Evolutionary conservation across 1,140 invertebrate species (phyloP).

Genomic region (Drosophila athabasca): DNA sequence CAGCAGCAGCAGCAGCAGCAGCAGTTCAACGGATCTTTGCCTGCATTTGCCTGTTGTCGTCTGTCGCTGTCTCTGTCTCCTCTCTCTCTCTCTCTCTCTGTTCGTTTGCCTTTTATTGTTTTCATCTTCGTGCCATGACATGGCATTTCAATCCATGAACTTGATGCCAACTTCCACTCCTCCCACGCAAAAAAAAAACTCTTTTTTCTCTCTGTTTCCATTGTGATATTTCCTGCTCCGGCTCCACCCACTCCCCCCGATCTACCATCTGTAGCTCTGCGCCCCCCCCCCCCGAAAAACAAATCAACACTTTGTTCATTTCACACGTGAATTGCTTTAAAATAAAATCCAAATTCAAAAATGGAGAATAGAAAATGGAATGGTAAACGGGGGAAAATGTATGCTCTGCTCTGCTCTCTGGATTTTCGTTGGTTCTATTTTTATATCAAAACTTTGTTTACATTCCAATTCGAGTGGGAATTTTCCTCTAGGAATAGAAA

Average conservation of each 20-base stretch:
- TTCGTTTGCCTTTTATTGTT: background rate
- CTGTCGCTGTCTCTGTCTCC: slow-evolving; percentile 38
- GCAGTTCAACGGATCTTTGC: slow-evolving; percentile 49
- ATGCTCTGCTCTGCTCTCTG: too few relatives aligned
- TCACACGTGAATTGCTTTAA: slow-evolving; percentile 75
- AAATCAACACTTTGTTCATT: slow-evolving; percentile 79
- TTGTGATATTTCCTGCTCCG: slow-evolving; percentile 68
- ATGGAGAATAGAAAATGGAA: slow-evolving; percentile 3
- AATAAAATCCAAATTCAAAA: slow-evolving; percentile 46
- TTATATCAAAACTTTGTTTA: slow-evolving; percentile 62
- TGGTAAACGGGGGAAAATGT: slow-evolving; percentile 23
- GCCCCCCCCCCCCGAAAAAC: too few relatives aligned
- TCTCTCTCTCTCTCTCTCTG: background rate
- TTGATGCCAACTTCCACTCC: slow-evolving; percentile 40
- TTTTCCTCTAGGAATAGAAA: slow-evolving; percentile 45
- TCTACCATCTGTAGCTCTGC: too few relatives aligned
- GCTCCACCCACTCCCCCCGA: too few relatives aligned
- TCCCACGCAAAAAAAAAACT: slow-evolving; percentile 51
- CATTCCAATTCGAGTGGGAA: slow-evolving; percentile 65
- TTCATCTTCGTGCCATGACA: slow-evolving; percentile 30
- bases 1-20: slow-evolving; percentile 32
- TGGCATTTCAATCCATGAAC: slow-evolving; percentile 59
- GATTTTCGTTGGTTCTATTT: slow-evolving; percentile 54
- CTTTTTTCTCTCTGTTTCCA: slow-evolving; percentile 38
- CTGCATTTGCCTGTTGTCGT: slow-evolving; percentile 28